Evolutionary conservation across 2,888 invertebrate species (phyloP), one percentile per base, ranked within the genome.

Genomic region (Pammene aurita): DNA sequence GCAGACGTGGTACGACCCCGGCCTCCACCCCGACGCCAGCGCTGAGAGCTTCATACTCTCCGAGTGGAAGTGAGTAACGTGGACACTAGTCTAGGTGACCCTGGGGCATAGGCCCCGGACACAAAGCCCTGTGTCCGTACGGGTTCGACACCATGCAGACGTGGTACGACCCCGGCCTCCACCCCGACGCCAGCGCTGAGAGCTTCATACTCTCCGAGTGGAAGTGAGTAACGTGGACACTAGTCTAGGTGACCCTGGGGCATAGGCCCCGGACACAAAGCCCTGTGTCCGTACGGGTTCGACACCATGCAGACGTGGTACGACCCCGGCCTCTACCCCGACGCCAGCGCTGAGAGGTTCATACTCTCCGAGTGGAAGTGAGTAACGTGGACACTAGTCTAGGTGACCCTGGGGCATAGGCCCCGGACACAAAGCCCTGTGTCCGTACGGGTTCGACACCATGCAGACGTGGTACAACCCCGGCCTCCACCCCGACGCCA

Each of bases 341-440:
- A 94, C 83, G 95, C 95, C 74, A 95, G 95, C 2, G 95, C 95
- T 0, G 95, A 96, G 86, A 96, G 95, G 1, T 94, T 94, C 1
- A 83, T 88, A 18, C 89, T 96, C 0, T 93, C 94, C 0, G 83
- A 94, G 1, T 95, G 94, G 93, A 87, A 88, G 78, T 96, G 88
- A 6, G 38, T 1, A 38, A 7, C 6, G 50, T 9, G 10, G 26
- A 26, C 26, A 26, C 4, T 26, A 11, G 5, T 2, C 7, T 18
- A 18, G 90, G 86, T 26, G 26, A 26, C 26, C n/a, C n/a, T 26
- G 26, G 26, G 26, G 26, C 26, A 26, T 26, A 26, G 1, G 26
- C 26, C 26, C 26, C 26, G 26, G 26, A 26, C 26, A 2, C 89
- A 90, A n/a, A 9, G 9, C 7, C 7, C 7, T 38, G 38, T 38